Conservation (phyloP, 2,888 invertebrate species). For the Cheilosia impressa region DNA sequence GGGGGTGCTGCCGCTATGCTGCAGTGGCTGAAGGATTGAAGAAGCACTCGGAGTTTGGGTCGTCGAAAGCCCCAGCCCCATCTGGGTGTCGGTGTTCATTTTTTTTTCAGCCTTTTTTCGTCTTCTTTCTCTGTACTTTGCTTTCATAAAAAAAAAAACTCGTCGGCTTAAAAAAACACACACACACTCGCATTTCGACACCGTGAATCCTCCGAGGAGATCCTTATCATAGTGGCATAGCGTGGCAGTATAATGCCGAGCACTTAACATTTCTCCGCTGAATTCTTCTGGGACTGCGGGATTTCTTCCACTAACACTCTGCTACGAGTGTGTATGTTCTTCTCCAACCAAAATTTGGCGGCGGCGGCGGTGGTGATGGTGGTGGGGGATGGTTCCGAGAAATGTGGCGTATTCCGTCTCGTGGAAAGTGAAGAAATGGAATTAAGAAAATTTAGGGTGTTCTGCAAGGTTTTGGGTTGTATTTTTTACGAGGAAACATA, state of each 20-base stretch:
- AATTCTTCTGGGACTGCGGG: conserved; percentile 65
- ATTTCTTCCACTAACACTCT: conserved; percentile 34
- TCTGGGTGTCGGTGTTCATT: conserved; percentile 37
- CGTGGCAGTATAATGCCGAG: conserved; percentile 68
- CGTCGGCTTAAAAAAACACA: conserved; percentile 46
- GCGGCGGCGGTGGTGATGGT: neutral
- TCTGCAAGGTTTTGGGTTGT: conserved; percentile 18
- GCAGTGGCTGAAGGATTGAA: conserved; percentile 70
- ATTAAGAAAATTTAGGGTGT: conserved; percentile 47
- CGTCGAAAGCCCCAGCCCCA: conserved; percentile 1
- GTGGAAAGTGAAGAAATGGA: conserved; percentile 53
- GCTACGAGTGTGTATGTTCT: conserved; percentile 24
- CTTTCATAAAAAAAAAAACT: conserved; percentile 26
- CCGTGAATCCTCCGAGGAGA: conserved; percentile 61
- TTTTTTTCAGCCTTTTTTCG: conserved; percentile 11
- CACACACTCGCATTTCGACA: conserved; percentile 45
- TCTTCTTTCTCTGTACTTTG: conserved; percentile 24
- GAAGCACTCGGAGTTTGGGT: conserved; percentile 19
- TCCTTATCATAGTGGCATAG: conserved; percentile 68
- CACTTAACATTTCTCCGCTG: conserved; percentile 72
- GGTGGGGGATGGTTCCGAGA: conserved; percentile 31
- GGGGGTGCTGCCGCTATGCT: conserved; percentile 59
- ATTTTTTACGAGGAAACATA: conserved; percentile 38
- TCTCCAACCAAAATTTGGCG: conserved; percentile 18
- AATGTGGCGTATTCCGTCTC: conserved; percentile 45